Percentiles rank a stretch among this genome's conserved stretches.
Evolutionary conservation across 2,113 vertebrate species (phyloP).

Genomic region (Siniperca chuatsi): DNA sequence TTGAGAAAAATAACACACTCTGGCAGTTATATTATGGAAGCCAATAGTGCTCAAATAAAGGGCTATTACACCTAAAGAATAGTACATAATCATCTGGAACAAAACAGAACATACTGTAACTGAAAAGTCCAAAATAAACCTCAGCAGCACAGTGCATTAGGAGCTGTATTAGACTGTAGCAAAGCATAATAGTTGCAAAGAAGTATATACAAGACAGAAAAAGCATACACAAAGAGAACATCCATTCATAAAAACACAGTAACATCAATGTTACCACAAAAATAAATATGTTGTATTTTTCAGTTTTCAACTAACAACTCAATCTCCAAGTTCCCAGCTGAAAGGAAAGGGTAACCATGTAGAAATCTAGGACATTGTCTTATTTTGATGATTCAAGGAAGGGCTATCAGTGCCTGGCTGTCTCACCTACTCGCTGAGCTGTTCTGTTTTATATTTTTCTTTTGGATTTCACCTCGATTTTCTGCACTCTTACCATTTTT

Average conservation of each 20-base stretch:
- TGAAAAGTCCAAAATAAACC: neutral
- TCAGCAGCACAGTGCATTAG: neutral
- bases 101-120: conserved; percentile 14
- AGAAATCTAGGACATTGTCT: conserved; percentile 17
- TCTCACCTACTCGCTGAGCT: neutral
- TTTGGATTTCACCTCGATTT: conserved; percentile 18
- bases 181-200: neutral
- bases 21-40: conserved; percentile 4
- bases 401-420: neutral
- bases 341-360: neutral
- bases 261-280: neutral
- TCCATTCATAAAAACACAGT: neutral
- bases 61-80: neutral
- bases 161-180: neutral
- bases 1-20: neutral
- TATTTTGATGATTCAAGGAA: neutral
- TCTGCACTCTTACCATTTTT: neutral
- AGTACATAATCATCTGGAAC: conserved; percentile 5
- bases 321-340: neutral
- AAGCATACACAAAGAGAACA: neutral
- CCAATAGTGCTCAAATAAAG: neutral
- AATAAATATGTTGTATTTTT: conserved; percentile 2
- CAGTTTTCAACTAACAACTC: neutral
- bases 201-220: neutral
- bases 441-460: neutral